Base-by-base conservation (phyloP, 2,113 vertebrate species). In the Phalacrocorax aristotelis region DNA sequence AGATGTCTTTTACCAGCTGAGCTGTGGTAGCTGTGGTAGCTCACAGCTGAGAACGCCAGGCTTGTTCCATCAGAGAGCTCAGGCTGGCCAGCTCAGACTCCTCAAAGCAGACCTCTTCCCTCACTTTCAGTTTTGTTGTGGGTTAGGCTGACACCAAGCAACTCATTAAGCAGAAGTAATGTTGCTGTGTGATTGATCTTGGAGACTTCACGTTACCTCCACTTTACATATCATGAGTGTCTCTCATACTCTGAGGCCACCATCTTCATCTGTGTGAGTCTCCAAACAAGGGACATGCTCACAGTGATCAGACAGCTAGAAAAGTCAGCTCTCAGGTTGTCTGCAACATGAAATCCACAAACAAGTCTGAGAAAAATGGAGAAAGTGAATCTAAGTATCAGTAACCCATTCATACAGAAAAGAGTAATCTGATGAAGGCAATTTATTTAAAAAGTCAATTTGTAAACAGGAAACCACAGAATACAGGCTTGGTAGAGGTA, bases 141-240 rank as follows among this genome's bases (percentile, higher is more conserved):
- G 11, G 14, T 57, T 76, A 70, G 29, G 46, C 25, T 76, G 72
- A 46, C 44, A 61, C 32, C 1, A 3, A 70, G 29, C 15, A 79
- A 49, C 23, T 51, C 36, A 48, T 11, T 51, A 71, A 57, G 32
- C 13, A 60, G 25, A 70, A 70, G 11, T n/a, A 69, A 62, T 6
- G 6, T 62, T 21, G 11, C 15, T 2, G 0, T 61, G n/a, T 32
- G 15, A 7, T 36, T n/a, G 13, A 57, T 62, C 64, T n/a, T 44
- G 7, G 52, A 77, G 52, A 51, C 27, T 49, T 85, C 29, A 26
- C 13, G 8, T 29, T 65, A 46, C 19, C 11, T 55, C 22, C 29
- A 30, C 12, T 18, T 65, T 27, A n/a, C 2, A 8, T 23, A 36
- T 7, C 1, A 2, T 27, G 61, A 48, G 21, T 0, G 0, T 18